phyloP scores from a whole-genome alignment of 1,140 invertebrate species.

The Hyposmocoma kahamanoa region DNA sequence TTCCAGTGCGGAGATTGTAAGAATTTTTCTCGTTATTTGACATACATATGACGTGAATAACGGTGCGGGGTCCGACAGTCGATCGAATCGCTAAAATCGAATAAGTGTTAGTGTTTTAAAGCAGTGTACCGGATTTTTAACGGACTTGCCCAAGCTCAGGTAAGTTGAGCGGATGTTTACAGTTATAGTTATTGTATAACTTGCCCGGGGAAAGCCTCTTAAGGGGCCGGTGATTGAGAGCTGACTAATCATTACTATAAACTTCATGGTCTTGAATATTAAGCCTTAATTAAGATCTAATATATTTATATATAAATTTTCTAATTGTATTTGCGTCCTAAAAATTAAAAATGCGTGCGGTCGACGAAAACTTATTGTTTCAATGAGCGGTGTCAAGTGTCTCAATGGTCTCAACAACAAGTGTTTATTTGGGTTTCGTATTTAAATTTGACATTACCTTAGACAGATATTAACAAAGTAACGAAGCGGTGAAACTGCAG shows the following conservation, averaged over 20 bases:
- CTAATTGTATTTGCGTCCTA: too few relatives aligned
- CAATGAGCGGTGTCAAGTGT: too few relatives aligned
- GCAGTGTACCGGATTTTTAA: constrained; percentile 66
- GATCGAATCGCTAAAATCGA: constrained; percentile 63
- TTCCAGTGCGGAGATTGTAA: constrained; percentile 24
- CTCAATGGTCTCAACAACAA: too few relatives aligned
- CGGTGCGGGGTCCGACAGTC: constrained; percentile 61
- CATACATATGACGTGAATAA: constrained; percentile 67
- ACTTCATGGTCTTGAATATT: too few relatives aligned
- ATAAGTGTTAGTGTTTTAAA: constrained; percentile 61
- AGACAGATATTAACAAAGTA: too few relatives aligned
- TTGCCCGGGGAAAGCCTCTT: constrained; percentile 50
- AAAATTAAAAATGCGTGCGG: too few relatives aligned
- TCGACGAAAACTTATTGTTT: too few relatives aligned
- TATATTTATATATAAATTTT: too few relatives aligned
- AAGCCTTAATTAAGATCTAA: too few relatives aligned
- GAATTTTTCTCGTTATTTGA: constrained; percentile 53
- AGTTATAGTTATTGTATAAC: constrained; percentile 70
- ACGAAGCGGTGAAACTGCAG: too few relatives aligned
- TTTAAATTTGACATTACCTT: too few relatives aligned
- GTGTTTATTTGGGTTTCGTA: too few relatives aligned
- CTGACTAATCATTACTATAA: neutral
- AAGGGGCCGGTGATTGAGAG: constrained; percentile 4
- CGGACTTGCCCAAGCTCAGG: constrained; percentile 65
- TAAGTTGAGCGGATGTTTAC: constrained; percentile 67